Percentiles rank a stretch among this genome's conserved stretches.
These are phyloP conservation scores for Actinernus sp. DNA, from an alignment of 92 coral and sea anemone genomes.

Conservation along the genomic window DNA sequence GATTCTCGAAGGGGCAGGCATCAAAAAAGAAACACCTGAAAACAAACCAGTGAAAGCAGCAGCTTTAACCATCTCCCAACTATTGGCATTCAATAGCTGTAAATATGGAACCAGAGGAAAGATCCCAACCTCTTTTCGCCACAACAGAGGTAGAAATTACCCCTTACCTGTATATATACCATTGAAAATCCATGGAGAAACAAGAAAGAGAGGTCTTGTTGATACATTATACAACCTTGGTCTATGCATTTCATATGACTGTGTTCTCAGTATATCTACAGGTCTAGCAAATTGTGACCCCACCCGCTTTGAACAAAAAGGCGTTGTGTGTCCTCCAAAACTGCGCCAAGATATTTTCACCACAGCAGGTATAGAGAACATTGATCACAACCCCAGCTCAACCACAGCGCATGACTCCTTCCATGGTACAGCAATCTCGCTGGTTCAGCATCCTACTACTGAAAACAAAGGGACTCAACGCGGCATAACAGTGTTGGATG, in stretches of 20 bases:
- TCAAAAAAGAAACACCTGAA: constrained; percentile 18
- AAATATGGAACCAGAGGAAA: constrained; percentile 8
- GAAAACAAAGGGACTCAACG: constrained; percentile 42
- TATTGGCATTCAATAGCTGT: constrained; percentile 13
- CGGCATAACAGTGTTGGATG: constrained; percentile 9
- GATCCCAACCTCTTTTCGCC: no score
- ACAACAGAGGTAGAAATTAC: constrained; percentile 11
- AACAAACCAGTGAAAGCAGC: constrained; percentile 14
- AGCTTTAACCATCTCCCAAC: constrained; percentile 25
- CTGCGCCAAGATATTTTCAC: constrained; percentile 47
- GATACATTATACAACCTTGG: constrained; percentile 56
- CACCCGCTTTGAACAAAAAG: constrained; percentile 6
- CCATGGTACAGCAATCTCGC: constrained; percentile 65
- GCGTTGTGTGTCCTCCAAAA: constrained; percentile 62
- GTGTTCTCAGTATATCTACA: constrained; percentile 67
- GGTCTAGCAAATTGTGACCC: constrained; percentile 10
- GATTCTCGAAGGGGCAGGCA: constrained; percentile 40
- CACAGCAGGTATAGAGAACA: constrained; percentile 53
- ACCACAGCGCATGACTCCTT: constrained; percentile 60
- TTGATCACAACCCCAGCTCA: constrained; percentile 68
- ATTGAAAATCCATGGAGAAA: constrained; percentile 64
- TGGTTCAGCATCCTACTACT: constrained; percentile 51
- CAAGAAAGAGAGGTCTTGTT: constrained; percentile 58
- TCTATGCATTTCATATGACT: constrained; percentile 66
- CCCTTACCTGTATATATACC: constrained; percentile 59